Evolutionary conservation across 2,888 invertebrate species (phyloP).

Genomic region (Chesias legatella): DNA sequence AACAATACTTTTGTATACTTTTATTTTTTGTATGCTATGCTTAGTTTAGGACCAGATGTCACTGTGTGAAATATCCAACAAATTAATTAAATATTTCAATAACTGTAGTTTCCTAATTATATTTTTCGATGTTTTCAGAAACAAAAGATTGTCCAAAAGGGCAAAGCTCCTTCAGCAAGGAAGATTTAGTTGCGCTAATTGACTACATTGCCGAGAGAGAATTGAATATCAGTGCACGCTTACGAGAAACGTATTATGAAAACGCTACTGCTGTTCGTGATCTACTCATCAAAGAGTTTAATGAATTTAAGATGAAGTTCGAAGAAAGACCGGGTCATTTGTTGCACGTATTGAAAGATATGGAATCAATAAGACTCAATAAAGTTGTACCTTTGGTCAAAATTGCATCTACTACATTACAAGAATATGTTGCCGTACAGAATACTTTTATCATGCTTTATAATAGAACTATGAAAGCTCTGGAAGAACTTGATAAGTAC

Average conservation of each 20-base stretch:
- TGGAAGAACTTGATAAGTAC: slow-evolving; percentile 22
- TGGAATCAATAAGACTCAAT: slow-evolving; percentile 23
- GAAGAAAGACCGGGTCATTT: slow-evolving; percentile 39
- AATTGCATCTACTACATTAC: slow-evolving; percentile 20
- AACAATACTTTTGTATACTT: too few species aligned
- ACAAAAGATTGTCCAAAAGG: slow-evolving; percentile 19
- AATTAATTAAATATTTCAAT: too few species aligned
- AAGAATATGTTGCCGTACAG: slow-evolving; percentile 22
- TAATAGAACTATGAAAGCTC: slow-evolving; percentile 14
- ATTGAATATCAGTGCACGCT: slow-evolving; percentile 23
- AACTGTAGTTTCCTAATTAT: too few species aligned
- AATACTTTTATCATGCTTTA: slow-evolving; percentile 19
- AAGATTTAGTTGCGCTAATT: slow-evolving; percentile 39
- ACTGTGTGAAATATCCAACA: too few species aligned
- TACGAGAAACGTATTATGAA: slow-evolving; percentile 26
- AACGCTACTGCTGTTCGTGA: slow-evolving; percentile 24
- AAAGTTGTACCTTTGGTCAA: slow-evolving; percentile 29
- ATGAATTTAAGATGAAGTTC: slow-evolving; percentile 28
- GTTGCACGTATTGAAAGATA: slow-evolving; percentile 39
- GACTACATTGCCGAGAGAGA: slow-evolving; percentile 23
- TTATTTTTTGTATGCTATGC: too few species aligned
- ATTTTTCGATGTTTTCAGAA: slow-evolving; percentile 6
- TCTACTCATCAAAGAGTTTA: slow-evolving; percentile 25
- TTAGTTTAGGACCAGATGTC: too few species aligned
- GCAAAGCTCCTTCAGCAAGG: slow-evolving; percentile 30